Evolutionary conservation across 1,140 invertebrate genomes (phyloP).

Genomic region (Propsilocerus akamusi): DNA sequence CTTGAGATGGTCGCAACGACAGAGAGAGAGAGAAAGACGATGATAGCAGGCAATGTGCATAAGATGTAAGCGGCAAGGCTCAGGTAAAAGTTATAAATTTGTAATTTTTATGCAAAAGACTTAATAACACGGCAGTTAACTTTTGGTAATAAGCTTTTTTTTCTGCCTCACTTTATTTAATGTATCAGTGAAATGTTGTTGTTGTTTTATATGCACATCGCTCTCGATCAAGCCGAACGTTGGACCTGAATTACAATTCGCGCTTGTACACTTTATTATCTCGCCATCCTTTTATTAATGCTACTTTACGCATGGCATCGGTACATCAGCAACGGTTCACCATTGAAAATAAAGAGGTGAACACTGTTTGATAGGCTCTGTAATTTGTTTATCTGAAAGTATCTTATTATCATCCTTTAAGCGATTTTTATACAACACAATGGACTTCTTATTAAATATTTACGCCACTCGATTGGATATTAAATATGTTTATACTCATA

Average conservation of each 20-base stretch:
- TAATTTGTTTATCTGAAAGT: background rate
- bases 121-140: background rate
- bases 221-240: too few species aligned
- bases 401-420: conserved; percentile 3
- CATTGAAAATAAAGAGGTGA: background rate
- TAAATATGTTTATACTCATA: too few species aligned
- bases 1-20: background rate
- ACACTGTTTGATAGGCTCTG: background rate
- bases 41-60: background rate
- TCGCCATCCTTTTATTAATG: background rate
- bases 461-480: too few species aligned
- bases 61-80: background rate
- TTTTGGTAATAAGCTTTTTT: background rate
- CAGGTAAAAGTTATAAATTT: conserved; percentile 1
- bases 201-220: too few species aligned
- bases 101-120: conserved; percentile 3
- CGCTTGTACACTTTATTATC: conserved; percentile 1
- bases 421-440: too few species aligned
- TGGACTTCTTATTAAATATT: too few species aligned
- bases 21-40: background rate
- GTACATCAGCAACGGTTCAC: background rate
- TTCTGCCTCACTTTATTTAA: conserved; percentile 2
- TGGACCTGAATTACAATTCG: conserved; percentile 1
- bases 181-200: too few species aligned
- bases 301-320: background rate